A percentile compares a stretch with the other conserved stretches of the same genome.
These are phyloP conservation scores for Dyspetes luteomarginatus DNA, from an alignment of 2,888 invertebrate species.

Conservation along the genomic window DNA sequence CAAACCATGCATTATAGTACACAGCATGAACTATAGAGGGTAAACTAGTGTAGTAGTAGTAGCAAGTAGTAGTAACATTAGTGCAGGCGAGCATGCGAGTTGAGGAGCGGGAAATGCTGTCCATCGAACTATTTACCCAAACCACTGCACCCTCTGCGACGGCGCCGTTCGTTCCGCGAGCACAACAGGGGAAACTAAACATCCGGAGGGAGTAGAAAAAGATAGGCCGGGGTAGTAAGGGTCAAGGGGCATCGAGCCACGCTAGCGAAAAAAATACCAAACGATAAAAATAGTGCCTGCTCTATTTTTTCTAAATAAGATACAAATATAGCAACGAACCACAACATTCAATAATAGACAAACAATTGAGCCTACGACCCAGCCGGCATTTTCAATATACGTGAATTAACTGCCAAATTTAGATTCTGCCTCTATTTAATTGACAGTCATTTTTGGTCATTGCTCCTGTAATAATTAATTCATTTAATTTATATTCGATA, in stretches of 20 bases:
- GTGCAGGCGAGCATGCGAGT: constrained; percentile 46
- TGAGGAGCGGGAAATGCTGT: constrained; percentile 27
- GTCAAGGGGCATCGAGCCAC: background rate
- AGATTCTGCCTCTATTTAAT: no score
- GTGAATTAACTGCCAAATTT: no score
- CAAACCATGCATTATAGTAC: constrained; percentile 33
- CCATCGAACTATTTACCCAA: constrained; percentile 63
- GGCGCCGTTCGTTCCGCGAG: constrained; percentile 13
- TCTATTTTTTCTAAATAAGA: no score
- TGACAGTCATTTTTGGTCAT: no score
- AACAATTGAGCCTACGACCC: no score
- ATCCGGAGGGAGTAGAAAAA: background rate
- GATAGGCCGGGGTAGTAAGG: background rate
- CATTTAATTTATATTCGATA: no score
- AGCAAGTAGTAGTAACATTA: constrained; percentile 61
- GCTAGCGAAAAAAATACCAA: no score
- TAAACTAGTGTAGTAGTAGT: constrained; percentile 38
- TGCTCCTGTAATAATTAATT: no score
- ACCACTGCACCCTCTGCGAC: constrained; percentile 52
- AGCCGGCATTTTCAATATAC: no score
- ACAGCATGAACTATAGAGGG: constrained; percentile 18
- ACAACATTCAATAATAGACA: no score
- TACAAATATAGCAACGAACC: no score
- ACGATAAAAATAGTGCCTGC: no score
- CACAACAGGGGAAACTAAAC: constrained; percentile 6